Base-by-base conservation (phyloP, 2,797 vertebrate genomes). In the Tapera naevia region DNA sequence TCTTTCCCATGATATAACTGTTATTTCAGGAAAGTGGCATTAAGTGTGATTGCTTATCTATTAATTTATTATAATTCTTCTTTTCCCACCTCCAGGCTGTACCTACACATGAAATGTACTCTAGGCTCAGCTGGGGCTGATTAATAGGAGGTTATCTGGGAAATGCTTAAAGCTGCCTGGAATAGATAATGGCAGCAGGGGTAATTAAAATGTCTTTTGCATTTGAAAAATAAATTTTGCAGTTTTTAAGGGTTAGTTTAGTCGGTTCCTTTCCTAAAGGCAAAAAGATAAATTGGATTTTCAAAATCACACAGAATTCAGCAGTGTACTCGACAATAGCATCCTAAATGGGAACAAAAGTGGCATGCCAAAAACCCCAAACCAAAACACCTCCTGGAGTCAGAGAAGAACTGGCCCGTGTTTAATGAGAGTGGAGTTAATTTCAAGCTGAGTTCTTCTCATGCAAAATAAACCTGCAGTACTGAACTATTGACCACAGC, bases 31-130 rank as follows among this genome's bases (percentile, higher is more conserved):
- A 90, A 97, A 98, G 97, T 97, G 96, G 97, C 97, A 97, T 97
- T 98, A 98, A 98, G 98, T 98, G 98, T 98, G 97, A 98, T 98
- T 98, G 98, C 97, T 98, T 98, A 98, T 98, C 98, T 98, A 98
- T 98, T 98, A 98, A 98, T 98, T 98, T 98, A 98, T 98, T 98
- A 98, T 97, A 97, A 98, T 98, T 97, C 96, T 94, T 95, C 87
- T 92, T 91, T 82, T 96, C 95, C 96, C 95, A 97, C 98, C 98
- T 98, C 96, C 96, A 97, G 98, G 98, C 97, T 97, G 96, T 97
- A 97, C 97, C 97, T 98, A 97, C 97, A 97, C 91, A 97, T 91
- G 96, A 97, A 97, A 97, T 97, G 97, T 91, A 96, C 94, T 97
- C 91, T 71, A 87, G 96, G 94, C 97, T 98, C 98, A 96, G 97